Base-by-base conservation (phyloP, 2,888 invertebrate species). In the Agriopis aurantiaria region DNA sequence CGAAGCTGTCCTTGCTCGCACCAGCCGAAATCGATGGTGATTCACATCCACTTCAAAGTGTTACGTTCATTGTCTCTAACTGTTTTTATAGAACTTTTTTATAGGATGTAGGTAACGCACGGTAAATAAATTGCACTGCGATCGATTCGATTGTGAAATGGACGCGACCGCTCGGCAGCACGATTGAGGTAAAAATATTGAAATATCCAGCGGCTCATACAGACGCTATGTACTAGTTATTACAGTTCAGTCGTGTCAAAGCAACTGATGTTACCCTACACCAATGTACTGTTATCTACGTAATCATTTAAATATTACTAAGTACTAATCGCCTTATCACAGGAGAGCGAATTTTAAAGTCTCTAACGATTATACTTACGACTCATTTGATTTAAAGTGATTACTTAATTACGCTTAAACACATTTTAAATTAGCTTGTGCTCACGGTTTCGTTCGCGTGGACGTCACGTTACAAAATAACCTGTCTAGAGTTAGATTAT, bases 161-260 rank as follows among this genome's bases (percentile, higher is more conserved):
- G 71, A 79, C 82, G 71, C 86, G 87, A 81, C 84, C 78, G 84
- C 74, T 67, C 75, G 66, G 78, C 66, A 69, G 71, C 77, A 66
- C 68, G 67, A 69, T 73, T 80, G 77, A 80, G 74, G 77, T 76
- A 80, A 78, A 78, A 87, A 80, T 85, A 85, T 83, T 80, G 68
- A 81, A 80, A 79, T 80, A 74, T 69, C 60, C 58, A 65, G 73
- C 71, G 72, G 51, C 45, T 10, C 41, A 55, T 41, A 9, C 41
- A 56, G 10, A 8, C 57, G n/a, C 41, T 43, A 10, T 43, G 45
- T 57, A 45, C 43, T 57, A 17, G 43, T 57, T 57, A 57, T n/a
- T 49, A 8, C n/a, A 23, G 17, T 49, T 1, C 9, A 12, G 17
- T 57, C 43, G 57, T 45, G 41, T 56, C 41, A 56, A 41, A 56